Conservation (phyloP, 2,113 vertebrate species). For the Damaliscus lunatus region DNA sequence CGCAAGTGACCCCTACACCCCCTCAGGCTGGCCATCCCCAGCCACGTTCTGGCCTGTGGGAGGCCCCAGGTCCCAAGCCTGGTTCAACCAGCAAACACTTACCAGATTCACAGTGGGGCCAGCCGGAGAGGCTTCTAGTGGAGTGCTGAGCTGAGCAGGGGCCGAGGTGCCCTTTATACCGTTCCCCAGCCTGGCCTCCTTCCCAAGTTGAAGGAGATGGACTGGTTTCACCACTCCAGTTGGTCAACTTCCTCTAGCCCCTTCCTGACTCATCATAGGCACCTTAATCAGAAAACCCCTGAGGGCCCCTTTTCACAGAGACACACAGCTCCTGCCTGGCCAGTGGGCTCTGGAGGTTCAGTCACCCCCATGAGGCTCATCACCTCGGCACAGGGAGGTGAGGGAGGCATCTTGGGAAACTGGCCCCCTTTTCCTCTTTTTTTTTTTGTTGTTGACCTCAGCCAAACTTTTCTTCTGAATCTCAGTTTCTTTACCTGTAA, state of each 20-base stretch:
- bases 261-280: conserved; percentile 51
- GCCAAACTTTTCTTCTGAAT: neutral
- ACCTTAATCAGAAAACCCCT: neutral
- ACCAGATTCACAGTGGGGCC: conserved; percentile 16
- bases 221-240: conserved; percentile 58
- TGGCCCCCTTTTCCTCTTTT: neutral
- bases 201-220: neutral
- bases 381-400: neutral
- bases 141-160: neutral
- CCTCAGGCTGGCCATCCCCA: neutral
- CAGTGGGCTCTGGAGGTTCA: neutral
- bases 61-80: neutral
- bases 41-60: fast-evolving
- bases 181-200: neutral
- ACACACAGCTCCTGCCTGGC: neutral
- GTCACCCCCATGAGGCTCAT: neutral
- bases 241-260: conserved; percentile 37
- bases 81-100: neutral
- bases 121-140: neutral
- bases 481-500: neutral
- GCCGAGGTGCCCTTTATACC: conserved; percentile 50
- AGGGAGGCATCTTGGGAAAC: neutral
- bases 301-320: conserved; percentile 24
- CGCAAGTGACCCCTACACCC: neutral
- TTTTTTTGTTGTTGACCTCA: neutral